A percentile compares a stretch with the other conserved stretches of the same genome.
Conservation (phyloP, 2,797 vertebrate species). For the Sibirionetta formosa region DNA sequence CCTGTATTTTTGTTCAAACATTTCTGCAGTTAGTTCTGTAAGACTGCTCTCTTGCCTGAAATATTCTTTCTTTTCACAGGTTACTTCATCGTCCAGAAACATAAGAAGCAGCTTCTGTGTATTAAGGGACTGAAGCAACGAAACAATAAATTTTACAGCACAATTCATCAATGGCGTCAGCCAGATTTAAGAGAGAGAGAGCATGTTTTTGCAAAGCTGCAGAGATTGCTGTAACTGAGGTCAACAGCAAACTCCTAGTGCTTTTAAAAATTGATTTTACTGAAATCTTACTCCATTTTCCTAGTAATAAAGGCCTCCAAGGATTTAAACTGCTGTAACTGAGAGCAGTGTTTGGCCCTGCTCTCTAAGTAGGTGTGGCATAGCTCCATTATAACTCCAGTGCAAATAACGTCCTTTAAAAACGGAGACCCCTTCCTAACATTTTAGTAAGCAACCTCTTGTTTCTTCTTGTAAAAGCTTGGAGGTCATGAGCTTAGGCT, state of each 20-base stretch:
- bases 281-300: conserved; percentile 80
- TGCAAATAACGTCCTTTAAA: conserved; percentile 46
- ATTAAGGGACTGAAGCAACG: conserved; percentile 21
- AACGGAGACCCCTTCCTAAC: not conserved
- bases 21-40: not conserved
- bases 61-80: conserved; percentile 25
- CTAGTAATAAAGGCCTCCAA: conserved; percentile 73
- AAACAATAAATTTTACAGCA: conserved; percentile 74
- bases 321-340: conserved; percentile 69
- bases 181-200: conserved; percentile 70
- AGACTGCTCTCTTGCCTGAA: conserved; percentile 25
- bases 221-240: conserved; percentile 75
- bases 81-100: conserved; percentile 42
- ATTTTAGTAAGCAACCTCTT: not conserved
- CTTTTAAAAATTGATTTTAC: conserved; percentile 82
- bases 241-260: conserved; percentile 76
- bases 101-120: conserved; percentile 49
- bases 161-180: conserved; percentile 75
- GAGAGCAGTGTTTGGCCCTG: conserved; percentile 41
- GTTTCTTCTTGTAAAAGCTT: conserved; percentile 7
- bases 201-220: conserved; percentile 76
- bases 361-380: conserved; percentile 60
- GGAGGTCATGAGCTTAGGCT: not conserved
- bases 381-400: conserved; percentile 49
- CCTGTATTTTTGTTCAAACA: not conserved